Base-by-base conservation (phyloP, 2,113 vertebrate species). In the Daboia siamensis region DNA sequence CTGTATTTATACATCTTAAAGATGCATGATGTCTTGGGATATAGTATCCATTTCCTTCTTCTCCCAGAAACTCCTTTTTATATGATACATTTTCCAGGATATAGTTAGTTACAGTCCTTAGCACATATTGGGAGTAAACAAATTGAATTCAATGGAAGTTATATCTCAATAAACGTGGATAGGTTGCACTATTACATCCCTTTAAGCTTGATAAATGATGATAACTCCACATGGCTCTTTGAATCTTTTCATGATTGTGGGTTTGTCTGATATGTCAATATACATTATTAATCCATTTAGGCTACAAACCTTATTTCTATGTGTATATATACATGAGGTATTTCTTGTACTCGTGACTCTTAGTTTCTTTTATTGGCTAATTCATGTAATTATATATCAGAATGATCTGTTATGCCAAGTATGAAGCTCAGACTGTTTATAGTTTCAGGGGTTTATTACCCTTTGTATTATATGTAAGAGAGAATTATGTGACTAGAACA, bases 1-100 rank as follows among this genome's bases (percentile, higher is more conserved):
- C 52, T 7, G 61, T 93, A 91, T 91, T 95, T 97, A 97, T 96
- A 96, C 98, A 98, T 98, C 98, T 98, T 97, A 97, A 95, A 98
- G 98, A 98, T 98, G 98, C 95, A 80, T 94, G 91, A 87, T 93
- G 69, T 95, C 96, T 92, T 96, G 96, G 98, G 98, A 94, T 98
- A 98, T 96, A 96, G 97, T 97, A 97, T 94, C 96, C 95, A 95
- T 39, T 0, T 93, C 15, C 88, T 94, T 89, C 90, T 92, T 91
- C 92, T 92, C 90, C 92, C 90, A 91, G 94, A 91, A 51, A 29
- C 0, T 94, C 86, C 92, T 94, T 80, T 84, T 91, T 93, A 95
- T 85, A 93, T 95, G 93, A 92, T 74, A 54, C n/a, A 0, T 87
- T 93, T 95, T 92, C 90, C 74, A 93, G 93, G 29, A 92, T 87